Base-by-base conservation (phyloP, 2,888 invertebrate genomes). In the Bugula neritina region DNA sequence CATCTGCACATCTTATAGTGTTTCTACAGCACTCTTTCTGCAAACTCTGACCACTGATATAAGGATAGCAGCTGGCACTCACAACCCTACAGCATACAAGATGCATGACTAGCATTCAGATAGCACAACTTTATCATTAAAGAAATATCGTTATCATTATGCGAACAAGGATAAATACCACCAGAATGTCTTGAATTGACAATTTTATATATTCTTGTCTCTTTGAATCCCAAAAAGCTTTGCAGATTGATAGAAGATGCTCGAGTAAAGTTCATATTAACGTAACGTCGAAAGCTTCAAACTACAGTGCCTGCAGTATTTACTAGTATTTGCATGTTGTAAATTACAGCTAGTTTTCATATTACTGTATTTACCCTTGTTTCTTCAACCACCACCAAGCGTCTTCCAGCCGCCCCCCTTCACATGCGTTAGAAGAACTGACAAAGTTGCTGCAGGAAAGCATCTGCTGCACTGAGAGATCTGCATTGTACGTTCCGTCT, bases 301-400 rank as follows among this genome's bases (percentile, higher is more conserved):
- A n/a, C n/a, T n/a, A n/a, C n/a, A n/a, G n/a, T n/a, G n/a, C n/a
- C n/a, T n/a, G n/a, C n/a, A n/a, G n/a, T n/a, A n/a, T n/a, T n/a
- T n/a, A n/a, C n/a, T n/a, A n/a, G n/a, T n/a, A n/a, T n/a, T n/a
- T n/a, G n/a, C n/a, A n/a, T n/a, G n/a, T n/a, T n/a, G n/a, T n/a
- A n/a, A n/a, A n/a, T n/a, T n/a, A n/a, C n/a, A n/a, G n/a, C n/a
- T n/a, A n/a, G n/a, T n/a, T n/a, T n/a, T n/a, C n/a, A n/a, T n/a
- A n/a, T n/a, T n/a, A n/a, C n/a, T n/a, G n/a, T 35, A 77, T 81
- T 75, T 78, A 88, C 88, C 88, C 88, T 72, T 89, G 89, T 83
- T 89, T 90, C 74, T 91, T 88, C 73, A 94, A 88, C 84, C 89
- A 96, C 84, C 90, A 90, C 97, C 96, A 97, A 0, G 95, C 95